Percentiles rank a stretch among this genome's conserved stretches.
Evolutionary conservation across 2,797 vertebrate species (phyloP).

Genomic region (Hippoglossus hippoglossus): DNA sequence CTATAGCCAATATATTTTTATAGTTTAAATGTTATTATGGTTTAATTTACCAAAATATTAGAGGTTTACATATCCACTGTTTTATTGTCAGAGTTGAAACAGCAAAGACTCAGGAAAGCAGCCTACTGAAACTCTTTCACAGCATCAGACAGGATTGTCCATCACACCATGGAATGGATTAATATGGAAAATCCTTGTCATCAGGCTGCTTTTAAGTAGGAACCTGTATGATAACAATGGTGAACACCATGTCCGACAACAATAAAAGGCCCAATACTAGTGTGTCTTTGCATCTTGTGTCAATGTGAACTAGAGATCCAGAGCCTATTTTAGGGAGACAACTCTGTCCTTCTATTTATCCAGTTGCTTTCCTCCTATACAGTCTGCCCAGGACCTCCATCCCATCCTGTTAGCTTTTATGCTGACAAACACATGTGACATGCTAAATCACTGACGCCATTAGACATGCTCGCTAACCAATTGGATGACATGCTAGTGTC

Average conservation of each 20-base stretch:
- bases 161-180: too few species aligned
- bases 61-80: too few species aligned
- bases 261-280: neutral
- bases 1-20: neutral
- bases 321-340: slow-evolving; percentile 1
- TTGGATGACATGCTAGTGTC: slow-evolving; percentile 69
- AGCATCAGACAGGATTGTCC: too few species aligned
- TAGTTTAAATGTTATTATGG: neutral
- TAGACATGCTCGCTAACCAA: slow-evolving; percentile 69
- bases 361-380: slow-evolving; percentile 3
- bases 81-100: too few species aligned
- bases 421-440: slow-evolving; percentile 66
- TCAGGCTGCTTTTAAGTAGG: too few species aligned
- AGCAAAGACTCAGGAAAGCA: too few species aligned
- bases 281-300: slow-evolving; percentile 5
- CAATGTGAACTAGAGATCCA: neutral
- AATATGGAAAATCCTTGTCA: too few species aligned
- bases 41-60: neutral
- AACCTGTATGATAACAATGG: neutral
- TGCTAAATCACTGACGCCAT: slow-evolving; percentile 66
- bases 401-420: slow-evolving; percentile 38
- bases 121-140: too few species aligned
- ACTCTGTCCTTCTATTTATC: slow-evolving; percentile 18
- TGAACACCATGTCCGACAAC: neutral
- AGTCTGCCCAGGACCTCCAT: neutral